Percentiles rank a stretch among this genome's conserved stretches.
Conservation (phyloP, 2,797 vertebrate species). For the Gymnothorax reevesii region DNA sequence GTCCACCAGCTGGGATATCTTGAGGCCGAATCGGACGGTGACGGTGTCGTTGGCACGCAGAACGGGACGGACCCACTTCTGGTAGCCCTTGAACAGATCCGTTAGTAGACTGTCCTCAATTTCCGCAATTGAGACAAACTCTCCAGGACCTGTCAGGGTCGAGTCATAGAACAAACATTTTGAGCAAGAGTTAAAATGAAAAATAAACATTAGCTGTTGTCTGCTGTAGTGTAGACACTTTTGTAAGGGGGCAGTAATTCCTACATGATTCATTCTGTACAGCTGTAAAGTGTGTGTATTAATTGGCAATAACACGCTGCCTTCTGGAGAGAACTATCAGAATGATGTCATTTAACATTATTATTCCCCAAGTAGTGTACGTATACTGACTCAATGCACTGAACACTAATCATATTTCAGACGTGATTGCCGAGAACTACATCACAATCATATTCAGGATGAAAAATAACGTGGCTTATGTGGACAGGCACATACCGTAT, state of each 20-base stretch:
- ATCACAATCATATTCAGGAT: not conserved
- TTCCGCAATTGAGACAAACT: conserved; percentile 79
- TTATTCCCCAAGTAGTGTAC: too few relatives aligned
- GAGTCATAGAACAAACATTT: not conserved
- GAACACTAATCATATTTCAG: not conserved
- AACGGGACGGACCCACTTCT: conserved; percentile 93
- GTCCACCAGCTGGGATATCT: conserved; percentile 96
- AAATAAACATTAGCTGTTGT: too few relatives aligned
- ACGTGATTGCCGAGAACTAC: not conserved
- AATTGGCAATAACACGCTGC: too few relatives aligned
- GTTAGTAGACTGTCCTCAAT: conserved; percentile 84
- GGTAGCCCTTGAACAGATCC: conserved; percentile 88
- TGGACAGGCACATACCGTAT: not conserved
- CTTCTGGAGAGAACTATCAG: too few relatives aligned
- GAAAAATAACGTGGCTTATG: not conserved
- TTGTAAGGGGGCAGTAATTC: too few relatives aligned
- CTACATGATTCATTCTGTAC: too few relatives aligned
- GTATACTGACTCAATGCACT: too few relatives aligned
- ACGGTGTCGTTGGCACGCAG: conserved; percentile 84
- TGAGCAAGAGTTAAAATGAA: too few relatives aligned
- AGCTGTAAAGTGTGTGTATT: too few relatives aligned
- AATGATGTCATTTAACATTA: too few relatives aligned
- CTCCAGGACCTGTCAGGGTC: conserved; percentile 56
- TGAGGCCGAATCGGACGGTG: conserved; percentile 88
- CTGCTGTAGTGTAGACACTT: too few relatives aligned